Evolutionary conservation across 2,113 vertebrate genomes (phyloP).

Genomic region (Recurvirostra avosetta): DNA sequence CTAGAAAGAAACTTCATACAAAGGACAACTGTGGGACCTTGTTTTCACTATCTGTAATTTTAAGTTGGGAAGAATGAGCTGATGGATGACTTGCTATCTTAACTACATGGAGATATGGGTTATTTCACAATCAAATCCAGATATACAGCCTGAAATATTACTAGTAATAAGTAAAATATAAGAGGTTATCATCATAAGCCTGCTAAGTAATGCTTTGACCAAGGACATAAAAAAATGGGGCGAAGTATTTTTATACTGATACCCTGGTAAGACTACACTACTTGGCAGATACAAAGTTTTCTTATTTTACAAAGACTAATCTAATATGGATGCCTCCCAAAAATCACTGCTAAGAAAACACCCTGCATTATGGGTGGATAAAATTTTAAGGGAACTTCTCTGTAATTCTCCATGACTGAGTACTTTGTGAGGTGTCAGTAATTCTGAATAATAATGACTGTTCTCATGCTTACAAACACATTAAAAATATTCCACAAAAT

Average conservation of each 20-base stretch:
- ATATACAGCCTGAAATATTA: not conserved
- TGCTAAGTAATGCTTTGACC: not conserved
- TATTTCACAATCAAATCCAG: not conserved
- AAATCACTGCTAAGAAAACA: conserved; percentile 32
- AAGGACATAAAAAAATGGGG: not conserved
- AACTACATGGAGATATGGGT: not conserved
- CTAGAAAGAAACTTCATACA: not conserved
- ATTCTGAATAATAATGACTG: not conserved
- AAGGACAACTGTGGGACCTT: not conserved
- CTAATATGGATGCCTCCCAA: conserved; percentile 13
- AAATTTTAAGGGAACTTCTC: not conserved
- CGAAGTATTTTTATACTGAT: conserved; percentile 68
- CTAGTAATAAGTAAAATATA: not conserved
- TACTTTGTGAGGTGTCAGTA: not conserved
- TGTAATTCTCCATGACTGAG: not conserved
- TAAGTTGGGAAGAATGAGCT: not conserved
- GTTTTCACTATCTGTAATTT: not conserved
- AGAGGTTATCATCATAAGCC: not conserved
- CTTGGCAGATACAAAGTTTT: conserved; percentile 56
- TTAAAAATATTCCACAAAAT: not conserved
- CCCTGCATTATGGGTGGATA: not conserved
- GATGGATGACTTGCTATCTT: not conserved
- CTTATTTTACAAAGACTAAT: conserved; percentile 36
- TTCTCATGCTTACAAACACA: not conserved
- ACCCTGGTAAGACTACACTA: conserved; percentile 57